Percentiles rank a stretch among this genome's conserved stretches.
Conservation (phyloP, 2,888 invertebrate species). For the Tetragonula carbonaria region DNA sequence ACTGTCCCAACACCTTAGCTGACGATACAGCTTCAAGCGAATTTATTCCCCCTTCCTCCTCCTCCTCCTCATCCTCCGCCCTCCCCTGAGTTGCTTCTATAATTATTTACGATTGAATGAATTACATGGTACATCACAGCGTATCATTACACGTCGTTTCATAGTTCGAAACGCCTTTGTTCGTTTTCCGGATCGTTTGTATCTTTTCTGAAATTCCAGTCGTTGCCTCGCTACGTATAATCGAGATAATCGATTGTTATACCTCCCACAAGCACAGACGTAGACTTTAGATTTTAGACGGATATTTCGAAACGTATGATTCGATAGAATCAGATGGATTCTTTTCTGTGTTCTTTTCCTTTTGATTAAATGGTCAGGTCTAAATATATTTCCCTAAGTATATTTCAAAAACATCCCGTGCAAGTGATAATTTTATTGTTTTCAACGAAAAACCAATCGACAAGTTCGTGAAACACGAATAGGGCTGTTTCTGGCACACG, state of each 20-base stretch:
- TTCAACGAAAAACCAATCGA: too few relatives aligned
- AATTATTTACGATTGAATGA: slow-evolving; percentile 68
- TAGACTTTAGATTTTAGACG: too few relatives aligned
- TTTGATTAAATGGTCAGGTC: too few relatives aligned
- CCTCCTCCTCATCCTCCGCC: too few relatives aligned
- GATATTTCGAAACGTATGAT: too few relatives aligned
- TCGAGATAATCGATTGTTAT: slow-evolving; percentile 45
- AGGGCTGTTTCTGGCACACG: too few relatives aligned
- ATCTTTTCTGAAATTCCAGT: slow-evolving; percentile 29
- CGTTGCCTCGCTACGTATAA: slow-evolving; percentile 33
- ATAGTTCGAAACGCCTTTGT: slow-evolving; percentile 45
- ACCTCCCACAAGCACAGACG: slow-evolving; percentile 46
- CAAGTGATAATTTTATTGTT: too few relatives aligned
- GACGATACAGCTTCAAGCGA: slow-evolving; percentile 31
- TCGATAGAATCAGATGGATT: too few relatives aligned
- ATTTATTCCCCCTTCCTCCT: slow-evolving; percentile 26
- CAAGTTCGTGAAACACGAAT: too few relatives aligned
- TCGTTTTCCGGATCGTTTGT: slow-evolving; percentile 56
- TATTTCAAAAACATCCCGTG: too few relatives aligned
- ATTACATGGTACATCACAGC: slow-evolving; percentile 59
- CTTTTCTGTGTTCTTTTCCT: too few relatives aligned
- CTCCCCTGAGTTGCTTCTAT: slow-evolving; percentile 36
- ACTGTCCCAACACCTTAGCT: slow-evolving; percentile 55
- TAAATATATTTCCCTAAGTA: too few relatives aligned
- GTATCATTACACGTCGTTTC: slow-evolving; percentile 57